Base-by-base conservation (phyloP, 2,113 vertebrate genomes). In the Heloderma charlesbogerti region DNA sequence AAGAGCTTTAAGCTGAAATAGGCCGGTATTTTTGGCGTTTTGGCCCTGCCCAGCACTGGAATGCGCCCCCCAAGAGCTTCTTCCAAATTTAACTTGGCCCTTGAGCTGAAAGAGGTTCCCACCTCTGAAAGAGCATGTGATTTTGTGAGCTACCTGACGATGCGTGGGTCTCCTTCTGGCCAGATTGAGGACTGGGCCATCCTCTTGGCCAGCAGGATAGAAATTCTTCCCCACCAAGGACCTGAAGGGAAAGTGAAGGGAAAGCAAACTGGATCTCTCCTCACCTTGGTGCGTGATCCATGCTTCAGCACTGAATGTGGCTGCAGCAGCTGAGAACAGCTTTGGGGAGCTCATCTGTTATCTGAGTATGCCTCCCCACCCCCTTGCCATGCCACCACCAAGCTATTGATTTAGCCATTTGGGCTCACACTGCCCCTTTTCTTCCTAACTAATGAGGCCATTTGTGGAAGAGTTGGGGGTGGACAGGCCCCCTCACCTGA, bases 401-500 rank as follows among this genome's bases (percentile, higher is more conserved):
- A 94, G 84, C 67, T 31, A 93, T 88, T 0, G 80, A 94, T 90
- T 91, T 84, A 40, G 72, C 83, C 88, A 88, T 27, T 63, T 92
- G 92, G 93, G n/a, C 4, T 89, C 27, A 80, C 87, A 18, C 85
- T 92, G 91, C 84, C 86, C 63, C 87, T 91, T 92, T 92, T 89
- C 91, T 84, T 82, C 94, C 80, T 94, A 91, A 91, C 89, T 88
- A 95, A 94, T 67, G 91, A 96, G 92, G 94, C 95, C 94, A 92
- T 94, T 93, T 91, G 89, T 4, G 22, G 0, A 0, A 45, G 86
- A 86, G 87, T 34, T 2, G 10, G 72, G 82, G 92, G 95, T 1
- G 37, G 93, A 31, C 54, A 67, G 88, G 78, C 77, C 34, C 81
- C 90, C 78, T 13, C 1, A 0, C 89, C 91, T 0, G 0, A 1